Base-by-base conservation (phyloP, 2,797 vertebrate genomes). In the Thamnophis elegans region DNA sequence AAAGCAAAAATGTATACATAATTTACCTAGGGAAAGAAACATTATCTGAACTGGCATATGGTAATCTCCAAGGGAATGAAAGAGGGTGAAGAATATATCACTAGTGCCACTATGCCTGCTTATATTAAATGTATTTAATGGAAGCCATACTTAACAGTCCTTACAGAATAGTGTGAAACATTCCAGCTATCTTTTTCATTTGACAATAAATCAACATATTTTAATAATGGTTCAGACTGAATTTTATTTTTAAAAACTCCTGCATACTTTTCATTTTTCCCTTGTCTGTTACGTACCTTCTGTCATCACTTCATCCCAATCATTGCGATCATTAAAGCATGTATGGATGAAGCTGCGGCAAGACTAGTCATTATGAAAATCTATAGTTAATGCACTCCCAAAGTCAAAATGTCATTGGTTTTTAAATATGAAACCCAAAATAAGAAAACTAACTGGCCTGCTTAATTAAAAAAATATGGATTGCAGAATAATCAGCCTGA, bases 341-440 rank as follows among this genome's bases (percentile, higher is more conserved):
- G 92, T 98, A 97, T 97, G 98, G 98, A 98, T 97, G 96, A 97
- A 96, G 95, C 96, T 97, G 97, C 96, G 95, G 98, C 97, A 96
- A 93, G 98, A 98, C 97, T 97, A 97, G 97, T 97, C 97, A 98
- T 98, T 98, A 98, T 99, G 98, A 98, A 98, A 98, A 98, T 98
- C 98, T 98, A 97, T 98, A 98, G 96, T 98, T 99, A 98, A 98
- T 99, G 98, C 98, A 98, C 98, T 98, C 97, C 97, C 97, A 97
- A 97, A 98, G 98, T 98, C 98, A 98, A 97, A 98, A 97, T 98
- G 98, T 98, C 98, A 98, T 97, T 97, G 97, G 96, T 98, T 98
- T 98, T 98, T 97, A 98, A 98, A 98, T 95, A 97, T 97, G 97
- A 97, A 97, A 98, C 97, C 98, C 98, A 86, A 98, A 98, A 98